phyloP scores from a whole-genome alignment of 2,113 vertebrate species.

The Odocoileus virginianus region DNA sequence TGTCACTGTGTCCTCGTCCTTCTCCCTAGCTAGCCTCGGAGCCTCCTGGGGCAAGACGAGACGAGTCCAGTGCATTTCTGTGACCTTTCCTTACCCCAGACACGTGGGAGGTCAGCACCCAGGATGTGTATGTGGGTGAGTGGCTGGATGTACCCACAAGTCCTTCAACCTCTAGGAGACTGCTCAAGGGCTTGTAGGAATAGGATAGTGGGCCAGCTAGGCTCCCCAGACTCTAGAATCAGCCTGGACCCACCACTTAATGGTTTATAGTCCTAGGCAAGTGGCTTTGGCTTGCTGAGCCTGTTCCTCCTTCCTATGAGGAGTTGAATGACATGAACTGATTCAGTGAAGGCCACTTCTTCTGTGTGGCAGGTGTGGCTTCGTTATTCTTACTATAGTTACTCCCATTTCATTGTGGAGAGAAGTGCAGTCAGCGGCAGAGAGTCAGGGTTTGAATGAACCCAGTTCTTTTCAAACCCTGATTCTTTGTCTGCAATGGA shows the following conservation, averaged over 20 bases:
- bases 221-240: neutral
- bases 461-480: neutral
- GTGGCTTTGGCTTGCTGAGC: neutral
- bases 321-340: neutral
- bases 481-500: neutral
- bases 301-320: neutral
- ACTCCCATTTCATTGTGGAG: neutral
- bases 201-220: neutral
- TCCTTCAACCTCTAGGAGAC: neutral
- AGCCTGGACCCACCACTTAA: neutral
- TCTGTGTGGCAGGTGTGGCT: fast-evolving
- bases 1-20: neutral
- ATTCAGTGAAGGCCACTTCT: neutral
- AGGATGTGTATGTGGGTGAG: neutral
- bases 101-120: neutral
- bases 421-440: neutral
- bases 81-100: neutral
- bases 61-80: fast-evolving
- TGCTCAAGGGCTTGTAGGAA: neutral
- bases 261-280: neutral
- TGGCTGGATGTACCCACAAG: neutral
- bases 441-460: neutral
- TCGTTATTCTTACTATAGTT: fast-evolving
- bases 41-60: neutral
- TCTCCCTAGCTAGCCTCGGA: neutral